Conservation (phyloP, 2,888 invertebrate genomes). For the Ditula angustiorana region DNA sequence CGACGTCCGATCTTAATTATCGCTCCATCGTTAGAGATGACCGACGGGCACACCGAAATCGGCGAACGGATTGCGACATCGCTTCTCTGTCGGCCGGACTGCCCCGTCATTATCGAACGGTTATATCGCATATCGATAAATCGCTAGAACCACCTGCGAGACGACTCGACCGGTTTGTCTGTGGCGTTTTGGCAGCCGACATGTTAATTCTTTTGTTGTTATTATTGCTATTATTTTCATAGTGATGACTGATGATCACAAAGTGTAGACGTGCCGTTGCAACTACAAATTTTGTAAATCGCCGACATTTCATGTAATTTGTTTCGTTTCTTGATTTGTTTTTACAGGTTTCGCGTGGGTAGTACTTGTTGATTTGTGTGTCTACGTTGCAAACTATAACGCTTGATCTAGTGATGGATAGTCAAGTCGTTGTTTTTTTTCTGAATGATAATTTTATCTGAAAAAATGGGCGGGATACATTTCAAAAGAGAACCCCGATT, state of each 20-base stretch:
- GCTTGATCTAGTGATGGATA: conserved; percentile 9
- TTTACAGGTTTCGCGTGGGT: background rate
- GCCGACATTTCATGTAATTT: conserved; percentile 24
- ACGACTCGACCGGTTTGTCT: conserved; percentile 59
- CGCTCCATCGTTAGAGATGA: conserved; percentile 83
- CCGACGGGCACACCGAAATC: conserved; percentile 79
- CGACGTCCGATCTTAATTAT: conserved; percentile 83
- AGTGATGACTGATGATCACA: conserved; percentile 68
- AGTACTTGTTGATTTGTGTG: conserved; percentile 11
- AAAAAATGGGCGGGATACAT: background rate
- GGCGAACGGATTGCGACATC: conserved; percentile 76
- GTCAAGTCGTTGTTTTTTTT: background rate
- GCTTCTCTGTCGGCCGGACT: conserved; percentile 58
- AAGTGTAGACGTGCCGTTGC: conserved; percentile 16
- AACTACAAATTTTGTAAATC: conserved; percentile 30
- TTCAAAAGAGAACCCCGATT: background rate
- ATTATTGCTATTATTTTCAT: conserved; percentile 73
- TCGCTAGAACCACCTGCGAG: conserved; percentile 77
- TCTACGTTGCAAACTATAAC: background rate
- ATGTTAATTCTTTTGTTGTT: conserved; percentile 81
- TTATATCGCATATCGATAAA: conserved; percentile 75
- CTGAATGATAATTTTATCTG: background rate
- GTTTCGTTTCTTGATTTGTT: background rate
- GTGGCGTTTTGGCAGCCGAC: conserved; percentile 74
- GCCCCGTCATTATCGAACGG: conserved; percentile 69